Evolutionary conservation across 1,140 invertebrate species (phyloP), one percentile per base, ranked within the genome.

Genomic region (Apis cerana): DNA sequence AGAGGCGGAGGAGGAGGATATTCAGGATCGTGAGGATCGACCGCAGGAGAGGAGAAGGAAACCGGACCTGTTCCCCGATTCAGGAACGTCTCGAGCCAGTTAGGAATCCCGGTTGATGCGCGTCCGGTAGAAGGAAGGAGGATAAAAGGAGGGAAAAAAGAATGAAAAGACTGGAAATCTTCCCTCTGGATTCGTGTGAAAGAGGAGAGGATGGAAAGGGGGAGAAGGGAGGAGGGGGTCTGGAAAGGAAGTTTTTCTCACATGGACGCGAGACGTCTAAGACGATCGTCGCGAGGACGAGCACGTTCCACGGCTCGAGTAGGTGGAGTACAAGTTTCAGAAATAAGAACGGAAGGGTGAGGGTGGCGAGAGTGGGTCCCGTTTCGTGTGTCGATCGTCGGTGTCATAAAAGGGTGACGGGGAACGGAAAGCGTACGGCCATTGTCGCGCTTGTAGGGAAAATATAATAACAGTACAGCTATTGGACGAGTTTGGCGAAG

Each of bases 11-110:
- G 59, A 86, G 85, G 58, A 70, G 82, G 78, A 87, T 75, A 87
- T 87, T 87, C 82, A 83, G 85, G 85, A 86, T 86, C 84, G 82
- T 75, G 77, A 75, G 85, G 76, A 71, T 72, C 78, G 82, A 84
- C 68, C 81, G 82, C 85, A 74, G 50, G 15, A 58, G 75, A 86
- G 72, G 54, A 54, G 78, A 64, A 67, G 79, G 68, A 81, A 82
- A 82, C 88, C 75, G 83, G 84, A 89, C 88, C 79, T 82, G 88
- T 83, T 89, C 74, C 33, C 72, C 71, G 83, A 87, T 87, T 85
- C 86, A 88, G 71, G 79, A 75, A 85, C 87, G 65, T 68, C 65
- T 65, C 67, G 64, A 62, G 68, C 52, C 27, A 81, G 77, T 68
- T 74, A 85, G 72, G 67, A 89, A 82, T 89, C 79, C 75, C 79